Conservation (phyloP, 2,888 invertebrate species). For the Ectropis crepuscularia region DNA sequence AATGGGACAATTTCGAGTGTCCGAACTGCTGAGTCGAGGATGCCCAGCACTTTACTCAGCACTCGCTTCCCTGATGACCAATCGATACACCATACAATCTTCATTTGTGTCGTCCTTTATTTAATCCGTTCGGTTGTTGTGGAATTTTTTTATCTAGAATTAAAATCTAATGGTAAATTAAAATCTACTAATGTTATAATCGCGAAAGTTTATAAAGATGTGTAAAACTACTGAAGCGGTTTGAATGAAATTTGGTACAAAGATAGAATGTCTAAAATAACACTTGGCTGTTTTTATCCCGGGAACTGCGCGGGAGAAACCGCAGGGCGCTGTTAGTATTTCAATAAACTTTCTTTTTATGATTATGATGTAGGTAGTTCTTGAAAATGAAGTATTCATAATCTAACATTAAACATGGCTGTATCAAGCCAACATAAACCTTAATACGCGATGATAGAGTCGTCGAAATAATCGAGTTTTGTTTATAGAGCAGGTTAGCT, state of each 20-base stretch:
- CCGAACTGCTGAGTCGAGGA: conserved; percentile 31
- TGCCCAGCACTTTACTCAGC: conserved; percentile 13
- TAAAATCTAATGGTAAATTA: too few species aligned
- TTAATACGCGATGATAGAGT: conserved; percentile 4
- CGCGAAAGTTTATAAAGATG: too few species aligned
- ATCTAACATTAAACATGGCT: background rate
- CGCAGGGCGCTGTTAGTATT: too few species aligned
- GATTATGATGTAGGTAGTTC: background rate
- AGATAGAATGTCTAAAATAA: too few species aligned
- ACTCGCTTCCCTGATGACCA: conserved; percentile 1
- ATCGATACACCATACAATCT: conserved; percentile 4
- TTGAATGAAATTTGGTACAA: too few species aligned
- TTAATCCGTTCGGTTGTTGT: background rate
- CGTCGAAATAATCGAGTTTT: conserved; percentile 1
- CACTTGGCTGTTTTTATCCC: too few species aligned
- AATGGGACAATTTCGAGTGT: conserved; percentile 49
- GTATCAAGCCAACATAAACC: background rate
- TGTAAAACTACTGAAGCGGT: too few species aligned
- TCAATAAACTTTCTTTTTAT: too few species aligned
- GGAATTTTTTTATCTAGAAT: too few species aligned
- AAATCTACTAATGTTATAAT: too few species aligned
- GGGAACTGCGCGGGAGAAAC: too few species aligned
- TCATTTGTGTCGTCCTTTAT: background rate
- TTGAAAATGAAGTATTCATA: background rate
- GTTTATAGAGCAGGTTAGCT: conserved; percentile 10